Percentiles rank a stretch among this genome's conserved stretches.
These are phyloP conservation scores for Peromyscus polionotus DNA, from an alignment of 2,113 vertebrate genomes.

Conservation along the genomic window DNA sequence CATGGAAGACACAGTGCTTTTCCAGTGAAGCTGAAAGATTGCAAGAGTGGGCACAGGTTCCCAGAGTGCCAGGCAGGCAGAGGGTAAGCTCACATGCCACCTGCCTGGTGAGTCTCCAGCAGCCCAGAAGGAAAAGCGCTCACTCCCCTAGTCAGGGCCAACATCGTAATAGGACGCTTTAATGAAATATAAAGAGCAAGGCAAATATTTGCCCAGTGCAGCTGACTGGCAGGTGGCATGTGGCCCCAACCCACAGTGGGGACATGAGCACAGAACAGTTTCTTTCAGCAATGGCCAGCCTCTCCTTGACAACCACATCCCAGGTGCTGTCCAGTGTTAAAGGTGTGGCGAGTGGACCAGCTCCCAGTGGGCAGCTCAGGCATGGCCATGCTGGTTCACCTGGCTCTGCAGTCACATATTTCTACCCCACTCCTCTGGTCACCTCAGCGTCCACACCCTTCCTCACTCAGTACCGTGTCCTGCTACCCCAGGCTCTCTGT, in stretches of 20 bases:
- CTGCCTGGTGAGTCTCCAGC: background rate
- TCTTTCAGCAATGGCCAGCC: conserved; percentile 76
- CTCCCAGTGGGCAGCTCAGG: background rate
- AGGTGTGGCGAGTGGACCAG: background rate
- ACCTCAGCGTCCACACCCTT: background rate
- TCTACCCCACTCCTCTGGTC: accelerated
- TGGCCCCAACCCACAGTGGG: background rate
- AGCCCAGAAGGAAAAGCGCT: conserved; percentile 46
- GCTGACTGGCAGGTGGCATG: conserved; percentile 55
- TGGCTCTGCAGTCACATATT: background rate
- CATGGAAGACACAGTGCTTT: background rate
- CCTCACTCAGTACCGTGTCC: background rate
- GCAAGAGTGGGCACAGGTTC: background rate
- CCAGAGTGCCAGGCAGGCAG: background rate
- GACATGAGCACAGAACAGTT: background rate
- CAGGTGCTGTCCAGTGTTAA: background rate
- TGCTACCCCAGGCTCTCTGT: background rate
- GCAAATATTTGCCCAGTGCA: conserved; percentile 85
- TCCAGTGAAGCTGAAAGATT: background rate
- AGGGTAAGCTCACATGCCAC: background rate
- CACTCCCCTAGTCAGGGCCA: conserved; percentile 41
- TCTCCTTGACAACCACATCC: conserved; percentile 64
- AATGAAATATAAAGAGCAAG: conserved; percentile 82
- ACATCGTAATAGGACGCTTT: conserved; percentile 60
- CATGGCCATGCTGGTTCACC: too few species aligned